Evolutionary conservation across 2,888 invertebrate species (phyloP).

Genomic region (Amphipyra tragopoginis): DNA sequence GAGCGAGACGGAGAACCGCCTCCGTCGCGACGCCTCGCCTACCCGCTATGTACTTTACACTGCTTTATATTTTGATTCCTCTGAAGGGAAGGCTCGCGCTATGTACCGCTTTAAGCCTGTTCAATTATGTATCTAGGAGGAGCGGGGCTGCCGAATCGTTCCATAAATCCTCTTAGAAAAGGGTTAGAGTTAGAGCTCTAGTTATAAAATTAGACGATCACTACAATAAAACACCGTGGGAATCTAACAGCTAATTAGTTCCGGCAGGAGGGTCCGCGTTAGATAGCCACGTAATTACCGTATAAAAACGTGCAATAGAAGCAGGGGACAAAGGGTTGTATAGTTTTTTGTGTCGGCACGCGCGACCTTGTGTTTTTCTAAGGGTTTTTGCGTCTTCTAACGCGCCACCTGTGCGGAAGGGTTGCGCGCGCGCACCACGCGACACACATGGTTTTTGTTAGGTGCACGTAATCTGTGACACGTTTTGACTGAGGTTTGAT

Average conservation of each 20-base stretch:
- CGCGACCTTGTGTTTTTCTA: constrained; percentile 70
- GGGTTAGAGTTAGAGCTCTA: constrained; percentile 30
- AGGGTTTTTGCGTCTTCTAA: constrained; percentile 60
- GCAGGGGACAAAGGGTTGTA: constrained; percentile 74
- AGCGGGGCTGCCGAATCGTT: constrained; percentile 19
- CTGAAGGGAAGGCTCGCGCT: constrained; percentile 75
- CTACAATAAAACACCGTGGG: constrained; percentile 61
- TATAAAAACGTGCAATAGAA: constrained; percentile 67
- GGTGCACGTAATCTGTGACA: constrained; percentile 30
- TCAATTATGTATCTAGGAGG: constrained; percentile 74
- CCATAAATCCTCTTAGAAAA: constrained; percentile 14
- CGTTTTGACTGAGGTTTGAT: constrained; percentile 18
- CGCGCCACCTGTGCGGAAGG: constrained; percentile 63
- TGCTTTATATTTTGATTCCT: constrained; percentile 82
- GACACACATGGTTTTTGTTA: constrained; percentile 25
- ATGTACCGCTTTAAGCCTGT: constrained; percentile 71
- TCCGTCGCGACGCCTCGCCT: constrained; percentile 57
- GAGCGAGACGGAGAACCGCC: constrained; percentile 78
- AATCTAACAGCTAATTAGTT: constrained; percentile 76
- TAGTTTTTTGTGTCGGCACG: constrained; percentile 68
- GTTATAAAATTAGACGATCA: constrained; percentile 17
- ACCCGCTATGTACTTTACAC: constrained; percentile 76
- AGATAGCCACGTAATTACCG: constrained; percentile 69
- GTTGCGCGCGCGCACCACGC: constrained; percentile 47
- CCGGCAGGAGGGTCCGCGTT: constrained; percentile 71